phyloP scores from a whole-genome alignment of 2,113 vertebrate genomes.

The Todiramphus chloris region DNA sequence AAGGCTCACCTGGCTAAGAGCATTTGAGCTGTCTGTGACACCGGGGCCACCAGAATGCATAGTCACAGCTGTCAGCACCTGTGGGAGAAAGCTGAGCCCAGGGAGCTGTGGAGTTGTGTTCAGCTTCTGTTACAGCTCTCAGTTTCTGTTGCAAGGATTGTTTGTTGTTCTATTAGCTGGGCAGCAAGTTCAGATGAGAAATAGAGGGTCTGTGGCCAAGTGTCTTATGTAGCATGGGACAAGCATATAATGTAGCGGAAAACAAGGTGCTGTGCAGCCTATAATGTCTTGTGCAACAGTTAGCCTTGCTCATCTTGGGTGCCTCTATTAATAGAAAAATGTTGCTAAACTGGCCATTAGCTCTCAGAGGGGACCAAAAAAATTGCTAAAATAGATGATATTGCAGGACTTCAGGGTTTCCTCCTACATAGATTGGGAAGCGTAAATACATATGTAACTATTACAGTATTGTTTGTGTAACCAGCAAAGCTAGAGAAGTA shows the following conservation, averaged over 20 bases:
- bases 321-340: not conserved
- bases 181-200: not conserved
- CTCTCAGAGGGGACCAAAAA: not conserved
- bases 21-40: not conserved
- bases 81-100: not conserved
- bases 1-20: not conserved
- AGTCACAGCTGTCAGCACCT: not conserved
- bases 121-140: not conserved
- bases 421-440: not conserved
- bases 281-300: not conserved
- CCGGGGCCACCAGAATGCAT: not conserved
- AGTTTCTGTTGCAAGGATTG: not conserved
- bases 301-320: not conserved
- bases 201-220: not conserved
- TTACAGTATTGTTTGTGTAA: not conserved
- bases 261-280: not conserved
- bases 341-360: not conserved
- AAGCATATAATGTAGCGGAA: rapidly evolving
- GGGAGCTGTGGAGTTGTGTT: not conserved
- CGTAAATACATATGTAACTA: not conserved
- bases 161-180: rapidly evolving
- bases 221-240: not conserved
- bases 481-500: not conserved
- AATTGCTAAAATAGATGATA: not conserved
- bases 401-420: not conserved